phyloP scores from a whole-genome alignment of 2,888 invertebrate species.

The Idaea dimidiata region DNA sequence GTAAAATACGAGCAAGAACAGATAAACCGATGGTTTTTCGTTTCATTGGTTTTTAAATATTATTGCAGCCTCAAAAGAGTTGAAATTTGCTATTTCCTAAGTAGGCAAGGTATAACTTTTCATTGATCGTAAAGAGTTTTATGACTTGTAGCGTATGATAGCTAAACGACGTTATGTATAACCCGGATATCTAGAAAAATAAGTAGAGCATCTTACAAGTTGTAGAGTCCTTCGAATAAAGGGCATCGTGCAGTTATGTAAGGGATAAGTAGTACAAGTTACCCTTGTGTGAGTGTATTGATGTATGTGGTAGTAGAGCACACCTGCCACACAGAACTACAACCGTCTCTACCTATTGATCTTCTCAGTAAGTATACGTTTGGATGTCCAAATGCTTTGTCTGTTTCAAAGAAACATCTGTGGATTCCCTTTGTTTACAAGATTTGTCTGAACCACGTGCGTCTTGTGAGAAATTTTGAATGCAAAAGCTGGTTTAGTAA shows the following conservation, averaged over 20 bases:
- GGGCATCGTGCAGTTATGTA: slow-evolving; percentile 30
- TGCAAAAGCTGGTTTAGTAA: background rate
- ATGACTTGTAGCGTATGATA: background rate
- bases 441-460: slow-evolving; percentile 58
- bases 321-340: slow-evolving; percentile 27
- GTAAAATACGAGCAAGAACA: background rate
- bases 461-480: slow-evolving; percentile 35
- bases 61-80: background rate
- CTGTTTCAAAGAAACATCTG: slow-evolving; percentile 57
- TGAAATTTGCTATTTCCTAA: background rate
- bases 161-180: background rate
- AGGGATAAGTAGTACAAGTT: slow-evolving; percentile 28
- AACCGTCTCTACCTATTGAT: slow-evolving; percentile 17
- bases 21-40: background rate
- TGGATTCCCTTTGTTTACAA: slow-evolving; percentile 49
- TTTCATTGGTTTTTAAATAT: background rate
- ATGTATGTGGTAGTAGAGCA: slow-evolving; percentile 31
- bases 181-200: background rate
- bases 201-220: slow-evolving; percentile 19
- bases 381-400: slow-evolving; percentile 50
- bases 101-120: background rate
- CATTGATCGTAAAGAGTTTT: background rate
- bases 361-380: slow-evolving; percentile 43
- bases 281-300: slow-evolving; percentile 21
- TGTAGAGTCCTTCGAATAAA: slow-evolving; percentile 17